Percentiles rank a stretch among this genome's conserved stretches.
These are phyloP conservation scores for Megaceryle alcyon DNA, from an alignment of 2,797 vertebrate genomes.

Conservation along the genomic window DNA sequence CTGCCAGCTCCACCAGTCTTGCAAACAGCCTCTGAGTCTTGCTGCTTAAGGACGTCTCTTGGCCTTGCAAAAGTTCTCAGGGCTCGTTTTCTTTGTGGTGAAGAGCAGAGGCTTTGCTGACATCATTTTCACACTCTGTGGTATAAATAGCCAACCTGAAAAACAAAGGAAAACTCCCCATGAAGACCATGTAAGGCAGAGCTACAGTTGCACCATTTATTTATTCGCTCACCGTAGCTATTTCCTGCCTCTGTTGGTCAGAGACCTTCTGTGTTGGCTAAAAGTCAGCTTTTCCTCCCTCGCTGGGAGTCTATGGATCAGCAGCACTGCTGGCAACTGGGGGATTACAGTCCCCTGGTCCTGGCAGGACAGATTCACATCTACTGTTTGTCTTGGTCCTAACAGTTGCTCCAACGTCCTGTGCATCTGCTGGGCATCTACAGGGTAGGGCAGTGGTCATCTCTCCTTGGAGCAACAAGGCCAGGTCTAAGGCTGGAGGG, in stretches of 20 bases:
- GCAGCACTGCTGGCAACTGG: background rate
- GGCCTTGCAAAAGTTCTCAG: background rate
- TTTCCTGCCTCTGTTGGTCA: slow-evolving; percentile 68
- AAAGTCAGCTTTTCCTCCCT: slow-evolving; percentile 59
- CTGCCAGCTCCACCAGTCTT: background rate
- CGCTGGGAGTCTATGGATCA: background rate
- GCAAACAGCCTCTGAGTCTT: background rate
- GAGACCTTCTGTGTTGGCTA: slow-evolving; percentile 49
- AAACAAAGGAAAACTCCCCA: slow-evolving; percentile 69
- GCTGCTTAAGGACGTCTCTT: background rate
- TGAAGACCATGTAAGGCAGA: slow-evolving; percentile 67
- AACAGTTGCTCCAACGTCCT: background rate
- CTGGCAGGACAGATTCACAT: background rate
- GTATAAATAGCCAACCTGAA: slow-evolving; percentile 64
- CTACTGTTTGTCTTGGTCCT: accelerated
- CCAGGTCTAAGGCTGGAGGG: background rate
- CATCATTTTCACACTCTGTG: background rate
- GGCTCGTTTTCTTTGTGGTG: background rate
- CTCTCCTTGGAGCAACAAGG: background rate
- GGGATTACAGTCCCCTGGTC: background rate
- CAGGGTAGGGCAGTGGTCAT: background rate
- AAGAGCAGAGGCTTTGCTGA: slow-evolving; percentile 8
- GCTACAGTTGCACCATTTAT: slow-evolving; percentile 38
- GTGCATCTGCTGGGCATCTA: background rate
- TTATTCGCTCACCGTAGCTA: slow-evolving; percentile 49